Percentiles rank a stretch among this genome's conserved stretches.
Conservation (phyloP, 2,113 vertebrate species). For the Sapayoa aenigma region DNA sequence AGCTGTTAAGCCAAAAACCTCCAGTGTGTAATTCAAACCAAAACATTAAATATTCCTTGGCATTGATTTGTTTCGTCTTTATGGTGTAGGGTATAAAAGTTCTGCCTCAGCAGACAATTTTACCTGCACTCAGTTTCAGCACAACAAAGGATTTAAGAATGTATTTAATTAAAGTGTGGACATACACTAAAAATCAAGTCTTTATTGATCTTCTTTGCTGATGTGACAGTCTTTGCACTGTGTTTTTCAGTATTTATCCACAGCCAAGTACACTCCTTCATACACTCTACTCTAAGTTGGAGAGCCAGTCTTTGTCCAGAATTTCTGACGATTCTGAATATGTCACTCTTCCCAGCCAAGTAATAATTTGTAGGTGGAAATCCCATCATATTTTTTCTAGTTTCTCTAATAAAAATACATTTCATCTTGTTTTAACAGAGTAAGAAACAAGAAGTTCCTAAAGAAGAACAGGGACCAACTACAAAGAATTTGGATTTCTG, state of each 20-base stretch:
- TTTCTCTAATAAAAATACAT: neutral
- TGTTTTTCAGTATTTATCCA: neutral
- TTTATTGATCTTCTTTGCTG: neutral
- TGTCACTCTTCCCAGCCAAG: neutral
- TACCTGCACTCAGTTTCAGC: neutral
- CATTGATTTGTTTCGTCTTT: neutral
- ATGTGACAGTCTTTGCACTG: neutral
- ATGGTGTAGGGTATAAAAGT: neutral
- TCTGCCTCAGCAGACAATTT: neutral
- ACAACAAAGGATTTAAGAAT: neutral
- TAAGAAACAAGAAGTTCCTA: constrained; percentile 86
- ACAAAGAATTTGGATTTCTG: constrained; percentile 94
- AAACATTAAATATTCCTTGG: neutral
- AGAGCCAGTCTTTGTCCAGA: neutral
- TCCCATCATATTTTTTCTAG: neutral
- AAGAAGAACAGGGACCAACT: constrained; percentile 91
- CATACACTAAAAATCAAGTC: neutral
- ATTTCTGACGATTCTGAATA: neutral
- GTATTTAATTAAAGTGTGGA: neutral
- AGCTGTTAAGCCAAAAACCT: neutral
- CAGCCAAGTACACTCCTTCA: neutral
- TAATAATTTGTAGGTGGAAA: neutral
- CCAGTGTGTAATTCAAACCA: neutral
- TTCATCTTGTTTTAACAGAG: constrained; percentile 70
- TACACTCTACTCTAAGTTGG: neutral